These are phyloP conservation scores for Uria lomvia DNA, from an alignment of 2,113 vertebrate genomes.

Conservation along the genomic window DNA sequence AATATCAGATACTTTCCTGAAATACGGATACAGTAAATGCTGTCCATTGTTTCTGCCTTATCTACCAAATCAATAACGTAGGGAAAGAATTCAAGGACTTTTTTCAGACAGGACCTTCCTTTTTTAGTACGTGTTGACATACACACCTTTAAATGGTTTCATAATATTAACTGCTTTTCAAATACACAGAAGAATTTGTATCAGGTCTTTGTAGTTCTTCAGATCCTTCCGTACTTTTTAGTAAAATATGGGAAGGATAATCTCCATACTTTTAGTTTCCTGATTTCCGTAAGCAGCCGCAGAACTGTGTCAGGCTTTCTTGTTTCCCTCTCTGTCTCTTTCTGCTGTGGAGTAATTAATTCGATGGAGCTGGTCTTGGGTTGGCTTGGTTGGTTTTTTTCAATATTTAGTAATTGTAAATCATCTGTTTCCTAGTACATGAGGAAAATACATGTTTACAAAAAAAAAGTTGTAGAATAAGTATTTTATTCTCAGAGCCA, in stretches of 20 bases:
- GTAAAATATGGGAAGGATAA: conserved; percentile 14
- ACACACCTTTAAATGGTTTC: neutral
- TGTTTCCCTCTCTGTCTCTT: neutral
- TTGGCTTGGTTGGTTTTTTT: neutral
- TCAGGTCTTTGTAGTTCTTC: conserved; percentile 11
- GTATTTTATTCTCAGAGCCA: neutral
- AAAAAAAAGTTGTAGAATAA: neutral
- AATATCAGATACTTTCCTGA: conserved; percentile 23
- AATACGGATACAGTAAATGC: neutral
- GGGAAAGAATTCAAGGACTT: conserved; percentile 55
- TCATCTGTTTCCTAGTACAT: neutral
- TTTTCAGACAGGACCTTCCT: conserved; percentile 57
- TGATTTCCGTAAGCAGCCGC: neutral
- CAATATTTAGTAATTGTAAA: neutral
- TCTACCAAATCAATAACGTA: conserved; percentile 17
- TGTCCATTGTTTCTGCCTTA: conserved; percentile 55
- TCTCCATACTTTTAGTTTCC: conserved; percentile 11
- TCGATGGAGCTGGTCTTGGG: neutral
- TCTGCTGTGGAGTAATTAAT: neutral
- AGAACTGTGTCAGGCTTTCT: conserved; percentile 10
- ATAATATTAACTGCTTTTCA: neutral
- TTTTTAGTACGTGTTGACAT: conserved; percentile 37
- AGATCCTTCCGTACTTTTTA: conserved; percentile 27
- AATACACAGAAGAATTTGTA: neutral
- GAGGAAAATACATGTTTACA: neutral